A percentile compares a stretch with the other conserved stretches of the same genome.
Conservation (phyloP, 2,888 invertebrate genomes). For the Agrochola lota region DNA sequence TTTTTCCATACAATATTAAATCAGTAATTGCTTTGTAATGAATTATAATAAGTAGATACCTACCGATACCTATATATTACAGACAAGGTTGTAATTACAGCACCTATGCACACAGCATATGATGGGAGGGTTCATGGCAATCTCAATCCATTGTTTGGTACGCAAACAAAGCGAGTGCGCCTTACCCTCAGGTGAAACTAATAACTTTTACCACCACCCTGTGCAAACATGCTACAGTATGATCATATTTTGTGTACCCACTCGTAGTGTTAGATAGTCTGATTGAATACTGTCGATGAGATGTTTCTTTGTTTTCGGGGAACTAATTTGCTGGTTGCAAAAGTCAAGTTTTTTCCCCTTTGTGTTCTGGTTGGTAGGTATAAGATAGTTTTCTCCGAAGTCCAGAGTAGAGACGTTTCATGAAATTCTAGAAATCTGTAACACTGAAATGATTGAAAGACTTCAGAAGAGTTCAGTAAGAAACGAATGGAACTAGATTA, state of each 20-base stretch:
- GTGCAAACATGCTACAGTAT: slow-evolving; percentile 52
- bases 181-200: slow-evolving; percentile 86
- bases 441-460: background rate
- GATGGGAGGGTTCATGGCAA: slow-evolving; percentile 77
- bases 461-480: background rate
- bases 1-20: no score
- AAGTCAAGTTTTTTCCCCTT: background rate
- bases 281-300: slow-evolving; percentile 29
- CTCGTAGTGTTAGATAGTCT: slow-evolving; percentile 29
- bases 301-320: slow-evolving; percentile 38
- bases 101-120: slow-evolving; percentile 45
- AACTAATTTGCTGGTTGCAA: slow-evolving; percentile 12
- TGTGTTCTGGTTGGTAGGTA: background rate
- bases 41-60: background rate
- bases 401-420: no score
- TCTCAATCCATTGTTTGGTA: slow-evolving; percentile 84
- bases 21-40: background rate
- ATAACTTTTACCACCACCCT: slow-evolving; percentile 76
- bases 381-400: background rate
- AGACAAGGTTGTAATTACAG: slow-evolving; percentile 63
- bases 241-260: slow-evolving; percentile 60
- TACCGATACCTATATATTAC: slow-evolving; percentile 5
- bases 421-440: background rate
- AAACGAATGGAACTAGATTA: background rate
- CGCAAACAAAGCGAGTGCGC: slow-evolving; percentile 76